Percentiles rank a stretch among this genome's conserved stretches.
Evolutionary conservation across 2,797 vertebrate genomes (phyloP).

Genomic region (Sphaeramia orbicularis): DNA sequence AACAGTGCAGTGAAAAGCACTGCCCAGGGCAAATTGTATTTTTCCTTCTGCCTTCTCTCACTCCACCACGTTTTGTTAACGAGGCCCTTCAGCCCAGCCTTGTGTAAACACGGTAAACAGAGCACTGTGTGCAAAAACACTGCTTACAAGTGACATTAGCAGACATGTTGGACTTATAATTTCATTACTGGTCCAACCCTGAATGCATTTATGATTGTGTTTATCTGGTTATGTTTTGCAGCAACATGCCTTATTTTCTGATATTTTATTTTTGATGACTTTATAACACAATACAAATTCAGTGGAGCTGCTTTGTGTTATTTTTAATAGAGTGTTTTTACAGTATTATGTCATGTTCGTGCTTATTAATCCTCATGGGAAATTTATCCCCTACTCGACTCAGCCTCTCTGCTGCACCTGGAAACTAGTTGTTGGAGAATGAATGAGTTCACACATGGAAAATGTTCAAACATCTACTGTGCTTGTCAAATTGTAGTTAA

Average conservation of each 20-base stretch:
- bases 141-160: slow-evolving; percentile 22
- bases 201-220: not conserved
- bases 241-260: not conserved
- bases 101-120: slow-evolving; percentile 39
- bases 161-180: slow-evolving; percentile 21
- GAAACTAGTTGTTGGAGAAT: not conserved
- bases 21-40: slow-evolving; percentile 62
- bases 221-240: too few relatives aligned
- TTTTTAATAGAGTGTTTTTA: too few relatives aligned
- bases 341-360: not conserved
- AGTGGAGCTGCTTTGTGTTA: not conserved
- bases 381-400: not conserved
- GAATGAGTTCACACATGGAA: not conserved
- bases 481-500: not conserved
- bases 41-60: slow-evolving; percentile 54
- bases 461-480: not conserved
- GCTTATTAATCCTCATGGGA: slow-evolving; percentile 5
- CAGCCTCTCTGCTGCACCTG: not conserved
- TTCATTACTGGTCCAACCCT: not conserved
- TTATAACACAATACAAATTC: not conserved
- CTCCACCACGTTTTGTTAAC: slow-evolving; percentile 56
- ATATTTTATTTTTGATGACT: not conserved
- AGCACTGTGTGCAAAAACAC: slow-evolving; percentile 21
- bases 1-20: slow-evolving; percentile 45
- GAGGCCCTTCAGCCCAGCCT: slow-evolving; percentile 36